Base-by-base conservation (phyloP, 1,140 invertebrate species). In the Ectropis grisescens region DNA sequence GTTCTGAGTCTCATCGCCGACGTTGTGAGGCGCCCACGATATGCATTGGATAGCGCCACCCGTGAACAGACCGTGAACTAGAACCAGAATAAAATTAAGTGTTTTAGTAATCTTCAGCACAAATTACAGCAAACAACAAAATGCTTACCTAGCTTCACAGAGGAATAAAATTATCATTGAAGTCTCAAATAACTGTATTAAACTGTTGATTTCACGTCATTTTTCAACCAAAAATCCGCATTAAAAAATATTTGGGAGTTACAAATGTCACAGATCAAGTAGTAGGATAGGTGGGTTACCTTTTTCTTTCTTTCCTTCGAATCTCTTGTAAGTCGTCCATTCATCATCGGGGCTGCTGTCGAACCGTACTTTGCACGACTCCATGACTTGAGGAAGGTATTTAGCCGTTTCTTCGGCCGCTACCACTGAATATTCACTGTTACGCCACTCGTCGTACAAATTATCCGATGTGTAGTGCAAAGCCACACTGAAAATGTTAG, bases 331-430 rank as follows among this genome's bases (percentile, higher is more conserved):
- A 1, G 61, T 61, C 1, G n/a, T 37, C 59, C 64, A 70, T 4
- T 40, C 37, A 3, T 41, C 32, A n/a, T n/a, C n/a, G n/a, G n/a
- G n/a, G n/a, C n/a, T n/a, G n/a, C n/a, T n/a, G n/a, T 32, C 43
- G 8, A 19, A 3, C 3, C 16, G 16, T 8, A 19, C 3, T 19
- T 66, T 55, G 38, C 72, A 79, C 6, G 72, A 79, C 10, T 65
- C 42, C 14, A 58, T 37, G 11, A 75, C 13, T 1, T 47, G 33
- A 4, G 74, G 74, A 43, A 74, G 36, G 37, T 57, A 71, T 33
- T 58, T 31, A n/a, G 25, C 4, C 7, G 62, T 1, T 10, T 62
- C 31, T 1, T 40, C 38, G 3, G 59, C 44, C 1, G 39, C 9
- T 8, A 75, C 29, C 8, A 29, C 6, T 30, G 58, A 44, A 14